Evolutionary conservation across 2,888 invertebrate genomes (phyloP).

Genomic region (Thecocarcelia acutangulata): DNA sequence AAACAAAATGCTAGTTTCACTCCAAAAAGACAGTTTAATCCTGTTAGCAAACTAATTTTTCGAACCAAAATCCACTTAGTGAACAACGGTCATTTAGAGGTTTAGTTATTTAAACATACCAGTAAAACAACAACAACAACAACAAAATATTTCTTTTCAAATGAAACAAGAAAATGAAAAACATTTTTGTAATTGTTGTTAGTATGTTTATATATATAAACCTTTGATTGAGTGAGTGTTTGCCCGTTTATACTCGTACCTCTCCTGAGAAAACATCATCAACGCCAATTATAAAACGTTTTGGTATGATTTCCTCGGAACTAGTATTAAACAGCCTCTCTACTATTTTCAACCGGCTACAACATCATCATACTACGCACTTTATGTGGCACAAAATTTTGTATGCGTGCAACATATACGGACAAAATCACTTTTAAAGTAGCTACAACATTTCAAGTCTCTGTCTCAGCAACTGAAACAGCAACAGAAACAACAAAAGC

Average conservation of each 20-base stretch:
- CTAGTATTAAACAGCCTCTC: slow-evolving; percentile 43
- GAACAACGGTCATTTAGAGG: neutral
- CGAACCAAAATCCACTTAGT: slow-evolving; percentile 4
- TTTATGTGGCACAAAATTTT: slow-evolving; percentile 50
- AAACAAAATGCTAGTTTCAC: neutral
- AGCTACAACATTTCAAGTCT: slow-evolving; percentile 28
- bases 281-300: slow-evolving; percentile 70
- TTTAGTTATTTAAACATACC: slow-evolving; percentile 20
- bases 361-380: slow-evolving; percentile 42
- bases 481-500: slow-evolving; percentile 27
- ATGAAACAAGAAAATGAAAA: slow-evolving; percentile 18
- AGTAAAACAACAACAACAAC: slow-evolving; percentile 3
- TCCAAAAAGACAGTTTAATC: neutral
- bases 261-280: slow-evolving; percentile 69
- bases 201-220: slow-evolving; percentile 7
- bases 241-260: slow-evolving; percentile 14
- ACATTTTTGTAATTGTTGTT: slow-evolving; percentile 17
- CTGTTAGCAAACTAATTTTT: slow-evolving; percentile 9
- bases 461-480: slow-evolving; percentile 7
- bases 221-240: slow-evolving; percentile 2
- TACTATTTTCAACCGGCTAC: slow-evolving; percentile 1
- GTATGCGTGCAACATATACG: slow-evolving; percentile 52
- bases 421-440: slow-evolving; percentile 30
- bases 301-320: slow-evolving; percentile 70
- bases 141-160: slow-evolving; percentile 38